Base-by-base conservation (phyloP, 2,797 vertebrate genomes). In the Australoheros facetus region DNA sequence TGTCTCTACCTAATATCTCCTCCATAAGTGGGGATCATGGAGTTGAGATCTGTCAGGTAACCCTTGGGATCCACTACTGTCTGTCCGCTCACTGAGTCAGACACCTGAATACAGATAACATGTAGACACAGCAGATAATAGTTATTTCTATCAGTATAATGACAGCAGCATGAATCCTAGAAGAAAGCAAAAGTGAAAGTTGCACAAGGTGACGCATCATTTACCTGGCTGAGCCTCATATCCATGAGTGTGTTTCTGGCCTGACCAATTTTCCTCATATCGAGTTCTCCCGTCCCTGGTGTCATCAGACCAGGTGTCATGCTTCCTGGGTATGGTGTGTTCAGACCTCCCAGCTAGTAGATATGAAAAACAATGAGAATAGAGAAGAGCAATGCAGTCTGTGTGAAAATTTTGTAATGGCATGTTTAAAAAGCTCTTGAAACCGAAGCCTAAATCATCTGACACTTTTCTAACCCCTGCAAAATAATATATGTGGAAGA, bases 181-280 rank as follows among this genome's bases (percentile, higher is more conserved):
- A 78, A 37, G 0, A 3, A 9, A 3, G 9, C 48, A 64, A 70
- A 78, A 54, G 32, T 70, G 37, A 62, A 81, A 71, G n/a, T n/a
- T n/a, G 4, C 2, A 30, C 17, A 26, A 5, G 16, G 57, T 56
- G 64, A 14, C 37, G 32, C n/a, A 53, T 26, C 48, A 53, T 4
- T 87, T 88, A 99, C 98, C 97, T 99, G 98, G 90, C 98, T 99
- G 56, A 99, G 96, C 89, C 98, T 96, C 98, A 99, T 99, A 83
- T 99, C 98, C 98, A 99, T 99, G 85, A 99, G 94, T 0, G 98
- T 99, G 91, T 99, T 99, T 77, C 98, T 97, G 77, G 98, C 98
- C 89, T 99, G 98, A 55, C 98, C 98, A 21, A 98, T 99, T 93
- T 99, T 99, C 87, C 98, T 98, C 98, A 99, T 99, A 90, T 99